phyloP scores from a whole-genome alignment of 1,140 invertebrate species.

The Neotoxoptera formosana region DNA sequence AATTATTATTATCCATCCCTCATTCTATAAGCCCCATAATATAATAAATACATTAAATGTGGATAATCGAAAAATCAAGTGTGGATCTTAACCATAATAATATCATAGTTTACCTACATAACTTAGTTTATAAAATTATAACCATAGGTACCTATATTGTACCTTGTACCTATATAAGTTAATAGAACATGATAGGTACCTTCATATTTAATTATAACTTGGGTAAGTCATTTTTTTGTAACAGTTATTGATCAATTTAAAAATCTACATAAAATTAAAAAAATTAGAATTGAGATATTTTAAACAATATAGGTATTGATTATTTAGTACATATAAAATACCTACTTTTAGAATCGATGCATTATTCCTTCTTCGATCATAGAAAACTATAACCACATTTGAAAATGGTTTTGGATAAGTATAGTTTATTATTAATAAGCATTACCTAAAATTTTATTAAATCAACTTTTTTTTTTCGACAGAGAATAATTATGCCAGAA shows the following conservation, averaged over 20 bases:
- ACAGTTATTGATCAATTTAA: too few relatives aligned
- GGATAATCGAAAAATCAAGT: not conserved
- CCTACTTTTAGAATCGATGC: not conserved
- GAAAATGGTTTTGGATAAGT: not conserved
- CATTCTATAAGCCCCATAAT: not conserved
- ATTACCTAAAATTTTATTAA: not conserved
- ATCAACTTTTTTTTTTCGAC: not conserved
- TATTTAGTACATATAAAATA: too few relatives aligned
- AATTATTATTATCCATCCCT: not conserved
- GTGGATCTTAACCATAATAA: not conserved
- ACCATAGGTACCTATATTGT: too few relatives aligned
- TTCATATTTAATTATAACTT: not conserved
- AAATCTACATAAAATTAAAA: not conserved
- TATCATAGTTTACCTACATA: not conserved
- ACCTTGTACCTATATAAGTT: too few relatives aligned
- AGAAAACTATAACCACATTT: not conserved
- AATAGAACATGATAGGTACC: not conserved
- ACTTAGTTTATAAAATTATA: too few relatives aligned
- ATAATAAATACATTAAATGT: not conserved
- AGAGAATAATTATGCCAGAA: not conserved
- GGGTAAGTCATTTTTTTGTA: not conserved
- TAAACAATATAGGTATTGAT: too few relatives aligned
- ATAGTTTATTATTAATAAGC: not conserved
- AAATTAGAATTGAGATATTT: too few relatives aligned
- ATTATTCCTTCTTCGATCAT: not conserved